Evolutionary conservation across 2,797 vertebrate genomes (phyloP), one percentile per base, ranked within the genome.

Genomic region (Argyrosomus regius): DNA sequence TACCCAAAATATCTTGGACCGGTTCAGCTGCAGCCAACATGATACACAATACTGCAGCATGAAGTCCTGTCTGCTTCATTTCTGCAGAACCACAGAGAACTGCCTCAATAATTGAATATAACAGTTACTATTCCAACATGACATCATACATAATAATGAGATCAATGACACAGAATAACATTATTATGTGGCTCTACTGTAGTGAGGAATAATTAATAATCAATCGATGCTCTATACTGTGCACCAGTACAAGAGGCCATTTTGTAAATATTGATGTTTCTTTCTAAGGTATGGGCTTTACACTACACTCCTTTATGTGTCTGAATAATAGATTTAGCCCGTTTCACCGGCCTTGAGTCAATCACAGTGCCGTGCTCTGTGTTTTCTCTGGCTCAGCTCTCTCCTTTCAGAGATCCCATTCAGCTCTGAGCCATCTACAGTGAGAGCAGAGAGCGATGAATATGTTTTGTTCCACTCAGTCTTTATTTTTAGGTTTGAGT

Each of bases 401-500:
- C 78, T 81, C 82, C 77, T 85, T 88, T 83, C 89, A 88, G 65
- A 90, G 83, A 89, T 85, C 85, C 83, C 86, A 90, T 89, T 88
- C 83, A 91, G 88, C 91, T 90, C 73, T 1, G 61, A 90, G 90
- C 83, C 81, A 80, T 88, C 88, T 71, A 82, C 81, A 81, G 84
- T 68, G 69, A 83, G 82, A 85, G 80, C 65, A 77, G 35, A 59
- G 70, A 72, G 82, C 82, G 64, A 84, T 83, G 90, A 92, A 89
- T 90, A 78, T 82, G 88, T 87, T 92, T 89, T 87, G 68, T 87
- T 93, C 86, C 88, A 83, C 88, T 93, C 89, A 24, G 16, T 56
- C 77, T 87, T 89, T 95, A 94, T 94, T 94, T 94, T 93, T 94
- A 91, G 87, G 53, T 78, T 78, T 92, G 91, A 94, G 94, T 90